These are phyloP conservation scores for Chrysomela aeneicollis DNA, from an alignment of 2,888 invertebrate species.

Conservation along the genomic window DNA sequence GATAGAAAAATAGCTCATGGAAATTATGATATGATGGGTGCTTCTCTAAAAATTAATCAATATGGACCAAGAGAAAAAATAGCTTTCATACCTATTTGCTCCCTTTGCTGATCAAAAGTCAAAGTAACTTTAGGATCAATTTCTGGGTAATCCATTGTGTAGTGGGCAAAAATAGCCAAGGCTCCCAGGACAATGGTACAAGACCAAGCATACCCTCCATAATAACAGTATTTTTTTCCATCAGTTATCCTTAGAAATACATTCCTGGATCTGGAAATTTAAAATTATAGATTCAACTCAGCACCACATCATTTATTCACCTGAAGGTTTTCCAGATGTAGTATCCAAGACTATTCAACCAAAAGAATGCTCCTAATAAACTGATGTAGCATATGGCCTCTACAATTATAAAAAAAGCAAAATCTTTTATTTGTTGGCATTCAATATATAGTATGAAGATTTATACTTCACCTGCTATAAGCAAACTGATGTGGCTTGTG, in stretches of 20 bases:
- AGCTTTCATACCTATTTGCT: constrained; percentile 82
- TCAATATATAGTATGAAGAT: neutral
- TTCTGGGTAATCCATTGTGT: constrained; percentile 75
- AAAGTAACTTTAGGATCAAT: constrained; percentile 62
- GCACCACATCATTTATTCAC: constrained; percentile 59
- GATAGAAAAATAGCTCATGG: no score
- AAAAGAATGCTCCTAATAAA: constrained; percentile 82
- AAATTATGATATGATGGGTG: no score
- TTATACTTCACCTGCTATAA: constrained; percentile 73
- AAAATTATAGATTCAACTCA: constrained; percentile 10
- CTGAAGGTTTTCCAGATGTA: constrained; percentile 89
- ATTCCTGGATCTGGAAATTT: constrained; percentile 74
- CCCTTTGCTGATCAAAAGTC: constrained; percentile 69
- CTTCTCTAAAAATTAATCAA: no score
- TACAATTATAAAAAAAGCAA: constrained; percentile 48
- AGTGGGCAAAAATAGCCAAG: constrained; percentile 83
- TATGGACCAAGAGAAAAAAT: no score
- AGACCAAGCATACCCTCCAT: constrained; percentile 83
- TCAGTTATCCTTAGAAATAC: constrained; percentile 86
- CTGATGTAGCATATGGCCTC: constrained; percentile 81
- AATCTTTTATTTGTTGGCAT: constrained; percentile 13
- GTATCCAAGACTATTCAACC: constrained; percentile 86
- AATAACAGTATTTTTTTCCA: constrained; percentile 86
- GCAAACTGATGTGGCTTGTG: constrained; percentile 80
- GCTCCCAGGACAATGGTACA: constrained; percentile 75